Evolutionary conservation across 2,113 vertebrate species (phyloP).

Genomic region (Mellivora capensis): DNA sequence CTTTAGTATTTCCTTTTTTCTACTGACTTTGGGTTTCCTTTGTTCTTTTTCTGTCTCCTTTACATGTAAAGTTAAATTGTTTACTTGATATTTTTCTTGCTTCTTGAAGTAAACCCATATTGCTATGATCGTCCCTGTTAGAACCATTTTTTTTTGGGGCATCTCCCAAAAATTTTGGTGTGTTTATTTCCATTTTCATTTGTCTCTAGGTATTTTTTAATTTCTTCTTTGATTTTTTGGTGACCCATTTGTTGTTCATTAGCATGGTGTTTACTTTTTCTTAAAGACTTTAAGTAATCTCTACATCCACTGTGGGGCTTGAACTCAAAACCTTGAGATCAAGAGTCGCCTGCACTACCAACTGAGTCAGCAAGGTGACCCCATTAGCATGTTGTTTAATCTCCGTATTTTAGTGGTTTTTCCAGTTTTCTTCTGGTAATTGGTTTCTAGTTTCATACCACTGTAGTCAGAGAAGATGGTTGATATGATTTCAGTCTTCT

Average conservation of each 20-base stretch:
- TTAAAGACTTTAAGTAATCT: too few relatives aligned
- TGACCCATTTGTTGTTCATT: not conserved
- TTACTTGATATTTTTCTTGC: not conserved
- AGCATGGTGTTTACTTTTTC: not conserved
- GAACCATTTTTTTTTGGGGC: not conserved
- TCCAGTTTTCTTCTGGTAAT: not conserved
- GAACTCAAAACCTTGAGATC: too few relatives aligned
- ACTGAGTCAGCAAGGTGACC: too few relatives aligned
- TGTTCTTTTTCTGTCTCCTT: not conserved
- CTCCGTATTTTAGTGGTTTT: not conserved
- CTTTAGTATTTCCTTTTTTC: not conserved
- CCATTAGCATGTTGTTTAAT: not conserved
- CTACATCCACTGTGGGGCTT: too few relatives aligned
- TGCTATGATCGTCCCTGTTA: not conserved
- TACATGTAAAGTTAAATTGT: not conserved
- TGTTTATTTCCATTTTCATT: not conserved
- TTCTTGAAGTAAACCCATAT: not conserved
- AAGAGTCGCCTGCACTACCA: too few relatives aligned
- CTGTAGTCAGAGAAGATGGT: not conserved
- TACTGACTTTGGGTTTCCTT: not conserved
- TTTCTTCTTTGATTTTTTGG: not conserved
- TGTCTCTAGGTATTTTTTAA: not conserved
- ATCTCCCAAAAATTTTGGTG: not conserved
- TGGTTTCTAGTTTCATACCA: not conserved
- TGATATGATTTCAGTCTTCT: not conserved